Evolutionary conservation across 2,113 vertebrate genomes (phyloP).

Genomic region (Argyrosomus japonicus): DNA sequence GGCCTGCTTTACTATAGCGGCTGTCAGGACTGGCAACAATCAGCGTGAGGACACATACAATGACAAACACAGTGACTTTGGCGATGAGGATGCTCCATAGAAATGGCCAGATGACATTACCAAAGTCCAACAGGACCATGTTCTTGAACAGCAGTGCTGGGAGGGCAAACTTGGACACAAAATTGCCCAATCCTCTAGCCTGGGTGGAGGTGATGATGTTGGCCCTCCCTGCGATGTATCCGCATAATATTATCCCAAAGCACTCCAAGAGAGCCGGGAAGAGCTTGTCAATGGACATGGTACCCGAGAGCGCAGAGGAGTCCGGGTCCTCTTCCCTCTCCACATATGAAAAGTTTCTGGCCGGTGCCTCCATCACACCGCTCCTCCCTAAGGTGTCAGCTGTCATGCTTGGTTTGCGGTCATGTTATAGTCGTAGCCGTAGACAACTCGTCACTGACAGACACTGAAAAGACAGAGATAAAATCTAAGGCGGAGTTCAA

Average conservation of each 20-base stretch:
- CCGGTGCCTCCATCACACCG: slow-evolving; percentile 63
- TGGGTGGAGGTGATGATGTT: slow-evolving; percentile 93
- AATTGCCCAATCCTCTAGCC: slow-evolving; percentile 95
- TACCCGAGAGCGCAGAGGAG: slow-evolving; percentile 60
- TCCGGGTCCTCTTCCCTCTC: slow-evolving; percentile 51
- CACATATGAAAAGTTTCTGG: slow-evolving; percentile 1
- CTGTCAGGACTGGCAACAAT: slow-evolving; percentile 90
- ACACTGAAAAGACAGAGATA: neutral
- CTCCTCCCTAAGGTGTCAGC: slow-evolving; percentile 3
- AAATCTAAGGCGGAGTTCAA: neutral
- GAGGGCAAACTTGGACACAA: slow-evolving; percentile 97
- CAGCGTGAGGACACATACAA: slow-evolving; percentile 91
- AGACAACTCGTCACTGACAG: neutral
- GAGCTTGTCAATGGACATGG: slow-evolving; percentile 94
- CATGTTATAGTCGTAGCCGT: neutral
- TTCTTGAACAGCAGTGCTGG: slow-evolving; percentile 97
- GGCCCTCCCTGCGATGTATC: slow-evolving; percentile 93
- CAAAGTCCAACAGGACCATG: slow-evolving; percentile 97
- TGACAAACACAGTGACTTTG: slow-evolving; percentile 92
- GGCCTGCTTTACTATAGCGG: slow-evolving; percentile 94
- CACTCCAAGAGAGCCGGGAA: slow-evolving; percentile 96
- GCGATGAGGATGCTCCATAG: slow-evolving; percentile 94
- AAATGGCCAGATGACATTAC: slow-evolving; percentile 95
- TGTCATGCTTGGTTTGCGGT: slow-evolving; percentile 1
- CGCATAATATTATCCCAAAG: slow-evolving; percentile 97